Evolutionary conservation across 2,113 vertebrate genomes (phyloP), one percentile per base, ranked within the genome.

Genomic region (Lontra canadensis): DNA sequence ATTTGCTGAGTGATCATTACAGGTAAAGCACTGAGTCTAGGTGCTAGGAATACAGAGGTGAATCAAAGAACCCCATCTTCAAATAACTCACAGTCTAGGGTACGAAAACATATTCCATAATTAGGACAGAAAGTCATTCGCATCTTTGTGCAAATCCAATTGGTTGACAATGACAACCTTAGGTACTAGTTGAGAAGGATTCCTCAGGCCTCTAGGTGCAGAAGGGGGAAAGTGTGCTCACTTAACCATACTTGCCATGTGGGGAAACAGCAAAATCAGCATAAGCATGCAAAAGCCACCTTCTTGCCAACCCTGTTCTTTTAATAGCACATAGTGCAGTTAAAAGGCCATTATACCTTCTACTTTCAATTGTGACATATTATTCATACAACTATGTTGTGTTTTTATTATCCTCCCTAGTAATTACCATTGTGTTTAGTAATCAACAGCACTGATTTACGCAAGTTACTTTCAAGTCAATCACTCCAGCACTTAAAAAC

Each of bases 391-490:
- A 86, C 39, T 63, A 52, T 39, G 63, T 63, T 69, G 89, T 97
- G 95, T 97, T 97, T 96, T 88, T 73, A 80, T 94, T 78, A 92
- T 42, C 76, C 94, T 95, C 93, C 97, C 90, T 79, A 36, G 97
- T 90, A 88, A 96, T 97, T 82, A 90, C 96, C 95, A 98, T 98
- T 98, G 97, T 98, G 94, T 97, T 97, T 98, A 96, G 94, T 90
- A 88, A 98, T 98, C 97, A 97, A 97, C 96, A 88, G 78, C 39
- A 4, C 97, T 97, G 98, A 98, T 97, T 98, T 98, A 97, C 96
- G 97, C 97, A 98, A 97, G 96, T 95, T 82, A 31, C 96, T 97
- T 97, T 97, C 73, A 95, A 98, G 97, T 97, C 95, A 90, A 82
- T 85, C 94, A 71, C 94, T 95, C 95, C 90, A 42, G 96, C 88